Evolutionary conservation across 92 coral and sea anemone genomes (phyloP), one percentile per base, ranked within the genome.

Genomic region (Zoanthus sociatus): DNA sequence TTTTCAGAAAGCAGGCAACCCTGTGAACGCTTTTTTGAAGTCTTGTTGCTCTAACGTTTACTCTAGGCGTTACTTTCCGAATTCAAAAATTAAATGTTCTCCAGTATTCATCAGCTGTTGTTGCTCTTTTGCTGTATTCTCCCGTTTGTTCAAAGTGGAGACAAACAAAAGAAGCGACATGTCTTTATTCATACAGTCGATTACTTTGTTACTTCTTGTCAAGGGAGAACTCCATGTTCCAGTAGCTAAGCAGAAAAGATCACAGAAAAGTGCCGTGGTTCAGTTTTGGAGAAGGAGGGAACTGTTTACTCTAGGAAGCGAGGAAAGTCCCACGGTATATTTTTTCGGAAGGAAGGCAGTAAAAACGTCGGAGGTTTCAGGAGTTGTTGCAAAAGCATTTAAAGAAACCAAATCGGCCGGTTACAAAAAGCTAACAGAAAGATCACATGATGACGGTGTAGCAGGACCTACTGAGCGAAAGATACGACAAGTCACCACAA

Each of bases 171-270:
- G 72, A 84, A 73, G 73, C 71, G 82, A 84, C 73, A 73, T 73
- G 6, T 46, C 60, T 84, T 84, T 84, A 84, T 84, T 20, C 61
- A 84, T 60, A 55, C 81, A 32, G 37, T 84, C 17, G 74, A 58
- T 74, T 82, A 84, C 88, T 73, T 72, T 84, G 88, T 31, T 84
- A 20, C 88, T 84, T 73, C 88, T 73, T 73, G 73, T 73, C 54
- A 30, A 72, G 77, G 87, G 78, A 66, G 42, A 66, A 33, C 68
- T 83, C 21, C 58, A 66, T 12, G 87, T 67, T 31, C 87, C 87
- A n/a, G 87, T 82, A 16, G 76, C 75, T 63, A 18, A 82, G 76
- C 76, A 61, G 63, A 82, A n/a, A n/a, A n/a, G n/a, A n/a, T n/a
- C n/a, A n/a, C n/a, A n/a, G n/a, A n/a, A n/a, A 61, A 37, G n/a